A percentile compares a stretch with the other conserved stretches of the same genome.
These are phyloP conservation scores for Galeopterus variegatus DNA, from an alignment of 2,113 vertebrate genomes.

Conservation along the genomic window DNA sequence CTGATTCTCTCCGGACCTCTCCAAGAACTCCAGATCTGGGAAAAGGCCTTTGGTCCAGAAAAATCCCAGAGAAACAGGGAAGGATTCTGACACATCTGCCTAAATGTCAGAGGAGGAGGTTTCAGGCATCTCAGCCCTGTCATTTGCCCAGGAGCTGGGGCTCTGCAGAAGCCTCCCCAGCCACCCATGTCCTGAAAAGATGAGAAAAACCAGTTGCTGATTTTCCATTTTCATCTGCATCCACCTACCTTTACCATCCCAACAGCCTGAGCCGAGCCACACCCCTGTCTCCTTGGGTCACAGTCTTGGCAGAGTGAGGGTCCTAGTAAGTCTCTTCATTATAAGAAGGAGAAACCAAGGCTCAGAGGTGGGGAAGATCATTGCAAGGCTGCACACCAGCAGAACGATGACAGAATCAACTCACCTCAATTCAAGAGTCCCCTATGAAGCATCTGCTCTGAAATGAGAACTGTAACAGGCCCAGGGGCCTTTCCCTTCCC, in stretches of 20 bases:
- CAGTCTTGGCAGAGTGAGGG: not conserved
- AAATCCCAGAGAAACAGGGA: not conserved
- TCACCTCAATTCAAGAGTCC: not conserved
- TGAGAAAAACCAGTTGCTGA: not conserved
- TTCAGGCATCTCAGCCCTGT: not conserved
- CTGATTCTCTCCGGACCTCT: not conserved
- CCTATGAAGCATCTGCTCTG: fast-evolving
- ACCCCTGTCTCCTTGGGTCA: not conserved
- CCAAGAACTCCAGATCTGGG: not conserved
- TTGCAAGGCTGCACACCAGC: not conserved
- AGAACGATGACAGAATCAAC: not conserved
- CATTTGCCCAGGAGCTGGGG: not conserved
- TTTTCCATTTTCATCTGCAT: not conserved
- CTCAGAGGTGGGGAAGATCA: not conserved
- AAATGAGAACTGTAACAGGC: not conserved
- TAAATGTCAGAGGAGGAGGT: not conserved
- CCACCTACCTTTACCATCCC: not conserved
- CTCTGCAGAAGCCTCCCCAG: not conserved
- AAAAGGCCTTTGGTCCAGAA: not conserved
- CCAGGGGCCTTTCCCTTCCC: not conserved
- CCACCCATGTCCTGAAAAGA: not conserved
- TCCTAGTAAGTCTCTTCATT: not conserved
- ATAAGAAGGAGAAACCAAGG: not conserved
- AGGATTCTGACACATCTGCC: not conserved
- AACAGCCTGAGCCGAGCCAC: fast-evolving